Conservation (phyloP, 1,140 invertebrate genomes). For the Meloidogyne hapla region DNA sequence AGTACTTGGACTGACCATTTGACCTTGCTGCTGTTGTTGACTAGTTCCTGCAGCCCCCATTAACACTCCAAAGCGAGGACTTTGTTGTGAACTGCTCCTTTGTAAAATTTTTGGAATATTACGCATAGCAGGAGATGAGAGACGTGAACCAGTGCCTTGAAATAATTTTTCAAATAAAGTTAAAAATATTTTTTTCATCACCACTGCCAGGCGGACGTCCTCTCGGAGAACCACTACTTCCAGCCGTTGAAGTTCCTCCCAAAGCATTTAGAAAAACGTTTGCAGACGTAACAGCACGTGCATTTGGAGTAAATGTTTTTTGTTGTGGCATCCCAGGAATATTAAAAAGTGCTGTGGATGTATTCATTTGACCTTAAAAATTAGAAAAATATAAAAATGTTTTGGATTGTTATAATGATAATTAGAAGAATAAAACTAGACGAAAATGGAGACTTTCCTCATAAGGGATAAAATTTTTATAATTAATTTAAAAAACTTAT, state of each 20-base stretch:
- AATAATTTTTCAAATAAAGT: neutral
- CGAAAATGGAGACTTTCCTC: no score
- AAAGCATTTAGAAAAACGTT: conserved; percentile 1
- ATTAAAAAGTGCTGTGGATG: conserved; percentile 23
- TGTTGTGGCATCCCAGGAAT: conserved; percentile 15
- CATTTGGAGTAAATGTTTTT: conserved; percentile 29
- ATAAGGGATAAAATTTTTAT: neutral
- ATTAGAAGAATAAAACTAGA: no score
- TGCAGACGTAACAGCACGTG: conserved; percentile 4
- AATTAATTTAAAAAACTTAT: neutral
- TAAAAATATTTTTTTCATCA: neutral
- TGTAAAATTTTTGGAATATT: conserved; percentile 24
- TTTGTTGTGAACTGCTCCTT: conserved; percentile 20
- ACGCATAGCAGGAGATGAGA: conserved; percentile 20
- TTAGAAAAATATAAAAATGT: no score
- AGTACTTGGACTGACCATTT: conserved; percentile 1
- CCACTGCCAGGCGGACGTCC: conserved; percentile 23
- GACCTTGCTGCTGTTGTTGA: neutral
- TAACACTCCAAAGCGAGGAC: conserved; percentile 14
- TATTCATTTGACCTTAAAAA: conserved; percentile 22
- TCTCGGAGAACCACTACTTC: conserved; percentile 16
- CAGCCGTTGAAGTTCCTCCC: neutral
- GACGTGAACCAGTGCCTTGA: conserved; percentile 8
- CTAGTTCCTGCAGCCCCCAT: neutral
- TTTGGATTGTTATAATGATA: no score